A percentile compares a stretch with the other conserved stretches of the same genome.
Evolutionary conservation across 2,113 vertebrate species (phyloP).

Genomic region (Balaeniceps rex): DNA sequence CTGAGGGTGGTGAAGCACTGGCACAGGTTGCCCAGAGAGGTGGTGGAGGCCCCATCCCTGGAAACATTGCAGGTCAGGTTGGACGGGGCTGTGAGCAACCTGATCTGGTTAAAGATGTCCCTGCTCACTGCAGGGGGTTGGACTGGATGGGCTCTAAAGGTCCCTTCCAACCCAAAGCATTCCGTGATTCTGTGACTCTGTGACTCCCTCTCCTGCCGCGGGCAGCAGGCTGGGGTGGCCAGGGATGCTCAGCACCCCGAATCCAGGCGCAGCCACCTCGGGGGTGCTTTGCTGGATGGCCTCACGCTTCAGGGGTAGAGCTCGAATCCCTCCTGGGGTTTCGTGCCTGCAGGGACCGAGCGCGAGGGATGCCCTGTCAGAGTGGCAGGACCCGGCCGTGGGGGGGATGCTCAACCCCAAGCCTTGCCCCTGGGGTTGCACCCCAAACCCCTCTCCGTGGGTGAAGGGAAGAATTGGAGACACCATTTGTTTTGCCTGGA

Average conservation of each 20-base stretch:
- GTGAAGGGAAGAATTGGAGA: neutral
- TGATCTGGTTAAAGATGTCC: too few species aligned
- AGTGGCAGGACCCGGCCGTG: neutral
- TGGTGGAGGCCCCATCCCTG: too few species aligned
- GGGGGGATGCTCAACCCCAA: neutral
- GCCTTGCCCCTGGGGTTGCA: neutral
- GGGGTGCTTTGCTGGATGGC: neutral
- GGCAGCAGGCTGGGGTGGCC: neutral
- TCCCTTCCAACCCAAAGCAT: neutral
- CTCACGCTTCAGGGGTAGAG: neutral
- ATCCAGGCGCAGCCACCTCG: neutral
- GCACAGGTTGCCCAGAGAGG: neutral
- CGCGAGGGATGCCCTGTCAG: rapidly evolving
- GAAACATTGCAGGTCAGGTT: too few species aligned
- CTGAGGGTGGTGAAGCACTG: neutral
- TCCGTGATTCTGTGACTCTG: neutral
- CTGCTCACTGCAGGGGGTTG: too few species aligned
- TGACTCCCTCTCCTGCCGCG: neutral
- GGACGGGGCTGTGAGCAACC: too few species aligned
- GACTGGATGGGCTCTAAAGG: too few species aligned
- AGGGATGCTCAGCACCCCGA: neutral
- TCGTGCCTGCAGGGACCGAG: neutral
- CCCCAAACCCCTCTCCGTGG: neutral
- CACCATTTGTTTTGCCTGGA: neutral
- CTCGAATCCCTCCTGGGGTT: neutral